Base-by-base conservation (phyloP, 2,888 invertebrate species). In the Microctonus brassicae region DNA sequence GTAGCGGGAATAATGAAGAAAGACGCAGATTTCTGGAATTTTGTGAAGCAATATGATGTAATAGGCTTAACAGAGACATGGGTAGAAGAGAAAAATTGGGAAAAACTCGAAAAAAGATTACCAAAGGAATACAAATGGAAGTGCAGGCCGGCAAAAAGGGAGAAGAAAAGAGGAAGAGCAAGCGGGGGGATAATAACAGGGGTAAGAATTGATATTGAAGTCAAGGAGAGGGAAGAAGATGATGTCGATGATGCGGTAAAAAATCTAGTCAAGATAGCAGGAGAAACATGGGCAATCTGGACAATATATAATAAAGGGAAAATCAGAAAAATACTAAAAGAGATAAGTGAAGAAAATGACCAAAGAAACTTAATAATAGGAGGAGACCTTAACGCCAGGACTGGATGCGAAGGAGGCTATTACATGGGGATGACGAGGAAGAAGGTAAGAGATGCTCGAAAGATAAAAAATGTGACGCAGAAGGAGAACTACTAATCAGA, bases 361-460 rank as follows among this genome's bases (percentile, higher is more conserved):
- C n/a, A n/a, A n/a, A n/a, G n/a, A n/a, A n/a, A n/a, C n/a, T n/a
- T n/a, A n/a, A n/a, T n/a, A n/a, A 53, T 74, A 29, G 72, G 73
- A 17, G 73, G 66, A 17, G 66, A 74, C 13, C 62, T 69, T 1
- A 76, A 73, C 6, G 71, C 70, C 11, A 65, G 73, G 22, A 74
- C 61, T 29, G 76, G 68, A 9, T 20, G 36, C 11, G 57, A 47
- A 29, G 70, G 66, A 20, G 42, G 42, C 7, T 1, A 57, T 33
- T 11, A 58, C 39, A 39, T 22, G 11, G 61, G 1, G 34, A 29
- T 11, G 55, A 69, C 17, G 42, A 53, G 6, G 42, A 22, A 20
- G 60, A 17, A 11, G 34, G 24, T 42, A 52, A 24, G 11, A 61
- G 33, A n/a, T n/a, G n/a, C n/a, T 67, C 75, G 24, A 76, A 75